Base-by-base conservation (phyloP, 1,140 invertebrate species). In the Parasteatoda tepidariorum region DNA sequence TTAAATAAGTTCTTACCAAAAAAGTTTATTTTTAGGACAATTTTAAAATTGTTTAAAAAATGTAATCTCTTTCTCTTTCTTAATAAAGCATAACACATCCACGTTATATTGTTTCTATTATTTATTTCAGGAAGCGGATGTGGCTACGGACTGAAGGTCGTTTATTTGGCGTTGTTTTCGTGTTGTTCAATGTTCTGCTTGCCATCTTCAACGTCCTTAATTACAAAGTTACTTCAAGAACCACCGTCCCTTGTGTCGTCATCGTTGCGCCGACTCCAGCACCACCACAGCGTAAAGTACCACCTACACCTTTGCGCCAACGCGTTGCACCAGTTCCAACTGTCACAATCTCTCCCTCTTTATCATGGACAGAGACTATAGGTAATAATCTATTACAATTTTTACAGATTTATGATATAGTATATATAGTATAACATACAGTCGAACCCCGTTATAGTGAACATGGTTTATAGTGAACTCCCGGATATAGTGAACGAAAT, bases 191-290 rank as follows among this genome's bases (percentile, higher is more conserved):
- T 57, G 75, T 87, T n/a, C 68, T 86, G 4, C 70, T 87, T 3
- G 86, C 85, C 26, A 24, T 86, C 34, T 87, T 86, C 67, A 85
- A 86, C 68, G 64, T 87, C 26, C 83, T 86, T 22, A 84, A 61
- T 38, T 85, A 74, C 59, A 74, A 38, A 38, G 68, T 70, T 2
- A 48, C 85, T 6, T 62, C 71, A 41, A 38, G 67, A 18, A 59
- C 66, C 28, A 73, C 67, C 26, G 68, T 64, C 18, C 85, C 85
- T 18, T 85, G 85, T 22, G 70, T 85, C 59, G 85, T 85, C 48
- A 82, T 83, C 67, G 76, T 85, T 2, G 61, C 59, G 22, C 66
- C 41, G 38, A 85, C 73, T 2, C 62, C 66, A 13, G 57, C 55
- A 3, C 59, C 71, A 3, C 31, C 18, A 18, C 18, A 7, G 55